These are phyloP conservation scores for Nannoperca australis DNA, from an alignment of 2,797 vertebrate species.

Conservation along the genomic window DNA sequence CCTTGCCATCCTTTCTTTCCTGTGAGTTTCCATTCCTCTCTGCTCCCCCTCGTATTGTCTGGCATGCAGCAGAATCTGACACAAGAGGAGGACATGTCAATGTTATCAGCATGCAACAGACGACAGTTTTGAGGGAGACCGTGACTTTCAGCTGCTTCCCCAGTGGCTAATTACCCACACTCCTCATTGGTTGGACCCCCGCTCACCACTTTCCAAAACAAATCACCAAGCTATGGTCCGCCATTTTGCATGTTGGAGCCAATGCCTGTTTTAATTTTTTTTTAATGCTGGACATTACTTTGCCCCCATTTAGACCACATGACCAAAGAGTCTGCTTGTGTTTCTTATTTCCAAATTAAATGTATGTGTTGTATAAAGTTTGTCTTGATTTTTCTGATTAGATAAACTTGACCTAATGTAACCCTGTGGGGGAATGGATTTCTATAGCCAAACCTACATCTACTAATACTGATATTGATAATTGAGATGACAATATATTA, in stretches of 20 bases:
- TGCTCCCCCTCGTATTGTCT: constrained; percentile 50
- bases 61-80: constrained; percentile 47
- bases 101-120: constrained; percentile 82
- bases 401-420: background rate
- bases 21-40: constrained; percentile 31
- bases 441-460: no score
- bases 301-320: background rate
- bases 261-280: constrained; percentile 7
- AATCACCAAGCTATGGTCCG: constrained; percentile 39
- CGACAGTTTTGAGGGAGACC: constrained; percentile 71
- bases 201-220: constrained; percentile 48
- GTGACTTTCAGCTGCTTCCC: constrained; percentile 69
- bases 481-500: background rate
- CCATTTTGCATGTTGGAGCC: constrained; percentile 36
- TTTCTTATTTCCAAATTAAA: background rate
- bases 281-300: constrained; percentile 29
- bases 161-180: constrained; percentile 76
- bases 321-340: background rate
- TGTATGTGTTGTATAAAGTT: background rate
- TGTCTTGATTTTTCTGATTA: background rate
- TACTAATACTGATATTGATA: background rate
- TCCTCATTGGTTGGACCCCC: constrained; percentile 43
- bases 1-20: constrained; percentile 47
- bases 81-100: constrained; percentile 70
- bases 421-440: background rate